A percentile compares a stretch with the other conserved stretches of the same genome.
Evolutionary conservation across 2,797 vertebrate genomes (phyloP).

Genomic region (Centroberyx gerrardi): DNA sequence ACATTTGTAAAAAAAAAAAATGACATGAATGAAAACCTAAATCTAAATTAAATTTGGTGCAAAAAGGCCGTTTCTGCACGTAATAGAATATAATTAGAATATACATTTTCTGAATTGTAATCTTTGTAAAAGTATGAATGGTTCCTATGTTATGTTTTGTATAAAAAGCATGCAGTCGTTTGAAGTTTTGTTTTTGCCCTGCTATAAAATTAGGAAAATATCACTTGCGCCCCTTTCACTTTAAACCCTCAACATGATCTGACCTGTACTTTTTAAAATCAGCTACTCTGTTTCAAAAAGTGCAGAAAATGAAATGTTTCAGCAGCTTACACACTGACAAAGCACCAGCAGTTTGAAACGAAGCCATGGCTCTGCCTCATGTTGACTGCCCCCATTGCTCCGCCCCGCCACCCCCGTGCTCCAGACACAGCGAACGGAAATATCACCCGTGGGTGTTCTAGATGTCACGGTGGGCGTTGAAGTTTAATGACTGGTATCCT

Average conservation of each 20-base stretch:
- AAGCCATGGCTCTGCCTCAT: constrained; percentile 1
- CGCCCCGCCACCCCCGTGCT: constrained; percentile 8
- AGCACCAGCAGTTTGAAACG: neutral
- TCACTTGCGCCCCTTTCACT: too few relatives aligned
- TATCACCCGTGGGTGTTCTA: constrained; percentile 64
- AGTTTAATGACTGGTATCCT: constrained; percentile 75
- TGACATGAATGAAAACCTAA: neutral
- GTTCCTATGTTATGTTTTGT: too few relatives aligned
- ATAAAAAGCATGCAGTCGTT: too few relatives aligned
- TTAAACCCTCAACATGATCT: neutral
- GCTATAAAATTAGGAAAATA: too few relatives aligned
- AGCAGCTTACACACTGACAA: too few relatives aligned
- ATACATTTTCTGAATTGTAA: too few relatives aligned
- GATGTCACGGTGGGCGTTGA: constrained; percentile 48
- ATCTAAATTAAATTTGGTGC: neutral
- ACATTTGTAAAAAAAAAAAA: neutral
- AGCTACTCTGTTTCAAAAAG: neutral
- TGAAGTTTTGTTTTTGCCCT: too few relatives aligned
- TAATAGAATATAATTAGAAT: too few relatives aligned
- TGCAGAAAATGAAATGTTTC: too few relatives aligned
- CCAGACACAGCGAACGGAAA: constrained; percentile 64
- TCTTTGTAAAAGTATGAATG: too few relatives aligned
- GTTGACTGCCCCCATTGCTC: constrained; percentile 36
- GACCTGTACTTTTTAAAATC: constrained; percentile 1
- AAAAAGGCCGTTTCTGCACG: neutral